Conservation (phyloP, 1,140 invertebrate species). For the Coenobita brevimanus region DNA sequence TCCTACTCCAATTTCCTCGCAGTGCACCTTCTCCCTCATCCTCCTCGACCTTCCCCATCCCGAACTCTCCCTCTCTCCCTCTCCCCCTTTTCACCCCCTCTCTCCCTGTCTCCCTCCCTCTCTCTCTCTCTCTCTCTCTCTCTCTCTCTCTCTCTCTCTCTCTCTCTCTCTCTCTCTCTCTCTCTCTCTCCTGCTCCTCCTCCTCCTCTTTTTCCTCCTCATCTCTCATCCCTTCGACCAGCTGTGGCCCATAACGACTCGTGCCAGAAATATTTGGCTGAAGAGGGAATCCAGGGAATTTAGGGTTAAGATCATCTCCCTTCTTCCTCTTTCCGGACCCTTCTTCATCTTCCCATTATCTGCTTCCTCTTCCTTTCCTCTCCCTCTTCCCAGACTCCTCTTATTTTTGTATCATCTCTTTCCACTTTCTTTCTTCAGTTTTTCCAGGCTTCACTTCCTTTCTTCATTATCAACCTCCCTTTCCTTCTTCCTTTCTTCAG, state of each 20-base stretch:
- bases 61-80: neutral
- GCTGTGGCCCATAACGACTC: no score
- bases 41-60: neutral
- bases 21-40: neutral
- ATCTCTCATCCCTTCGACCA: no score
- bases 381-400: neutral
- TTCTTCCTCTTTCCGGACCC: no score
- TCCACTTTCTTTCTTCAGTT: no score
- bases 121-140: neutral
- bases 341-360: neutral
- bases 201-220: no score
- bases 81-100: neutral
- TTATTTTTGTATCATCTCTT: no score
- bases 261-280: no score
- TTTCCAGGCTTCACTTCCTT: no score
- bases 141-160: slow-evolving; percentile 10
- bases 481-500: no score
- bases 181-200: neutral
- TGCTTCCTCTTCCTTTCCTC: neutral
- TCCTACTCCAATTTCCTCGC: neutral
- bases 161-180: neutral
- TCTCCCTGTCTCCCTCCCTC: neutral
- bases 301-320: no score
- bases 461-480: no score
- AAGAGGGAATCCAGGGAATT: no score